Evolutionary conservation across 2,888 invertebrate species (phyloP), one percentile per base, ranked within the genome.

Genomic region (Auanema sp.): DNA sequence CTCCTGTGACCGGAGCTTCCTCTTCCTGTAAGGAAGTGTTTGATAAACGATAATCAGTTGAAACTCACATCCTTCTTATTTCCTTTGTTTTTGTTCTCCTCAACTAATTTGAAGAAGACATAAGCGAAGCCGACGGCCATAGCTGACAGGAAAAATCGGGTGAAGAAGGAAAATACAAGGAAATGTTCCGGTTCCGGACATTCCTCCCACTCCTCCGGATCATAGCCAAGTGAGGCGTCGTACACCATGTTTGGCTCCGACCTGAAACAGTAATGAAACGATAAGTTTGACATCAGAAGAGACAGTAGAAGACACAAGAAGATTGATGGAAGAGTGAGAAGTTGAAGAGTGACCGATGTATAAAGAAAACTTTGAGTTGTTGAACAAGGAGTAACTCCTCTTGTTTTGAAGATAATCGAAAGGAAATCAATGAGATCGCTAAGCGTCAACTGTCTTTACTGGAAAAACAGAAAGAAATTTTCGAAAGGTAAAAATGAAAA

Each of bases 151-250:
- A 77, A 53, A 49, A 80, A 68, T 16, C 76, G 68, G 14, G 72
- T 72, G 58, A 74, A 71, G 33, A 68, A 65, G 44, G 71, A 66
- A 64, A 76, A 76, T 23, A 76, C 79, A 33, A 83, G 67, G 58
- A 80, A 77, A 49, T 83, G 79, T 59, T 81, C 79, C 44, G 69
- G 58, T 43, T 75, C 78, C 40, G 75, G 69, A 51, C 82, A 82
- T 60, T 83, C 81, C 60, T 82, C 82, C 82, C 78, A 78, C 65
- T 79, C 79, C 43, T 79, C 79, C 50, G 78, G 78, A 60, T 79
- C 79, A 65, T 79, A 79, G 54, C 79, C 79, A 44, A 79, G 76
- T 60, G 69, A 68, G 23, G 64, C 67, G 66, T 73, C 72, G 68
- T 62, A 77, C 16, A 77, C 77, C 79, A 77, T 79, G 33, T 33